phyloP scores from a whole-genome alignment of 2,797 vertebrate genomes.

The Malacoraja senta region DNA sequence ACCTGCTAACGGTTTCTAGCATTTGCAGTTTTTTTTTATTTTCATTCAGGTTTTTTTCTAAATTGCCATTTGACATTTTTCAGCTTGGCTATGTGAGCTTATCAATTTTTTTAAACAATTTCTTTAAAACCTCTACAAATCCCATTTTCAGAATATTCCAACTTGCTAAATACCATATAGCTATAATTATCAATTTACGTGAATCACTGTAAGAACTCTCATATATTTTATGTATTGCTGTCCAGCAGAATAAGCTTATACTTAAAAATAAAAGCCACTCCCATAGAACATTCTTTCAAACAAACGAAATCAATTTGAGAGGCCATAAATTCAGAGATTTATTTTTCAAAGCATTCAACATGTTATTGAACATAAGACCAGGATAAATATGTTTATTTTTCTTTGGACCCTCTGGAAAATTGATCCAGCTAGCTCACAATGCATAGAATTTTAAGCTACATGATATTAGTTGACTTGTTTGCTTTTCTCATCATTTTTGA shows the following conservation, averaged over 20 bases:
- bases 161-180: neutral
- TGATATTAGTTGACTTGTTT: neutral
- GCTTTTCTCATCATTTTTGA: neutral
- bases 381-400: neutral
- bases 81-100: neutral
- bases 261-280: neutral
- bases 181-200: neutral
- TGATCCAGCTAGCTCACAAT: neutral
- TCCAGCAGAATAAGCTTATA: too few relatives aligned
- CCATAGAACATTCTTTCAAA: neutral
- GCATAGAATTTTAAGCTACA: neutral
- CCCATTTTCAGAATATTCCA: neutral
- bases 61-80: neutral
- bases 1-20: too few relatives aligned
- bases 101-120: neutral
- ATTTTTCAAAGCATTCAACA: neutral
- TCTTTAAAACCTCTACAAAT: neutral
- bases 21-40: too few relatives aligned
- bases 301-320: conserved; percentile 3
- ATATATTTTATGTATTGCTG: too few relatives aligned
- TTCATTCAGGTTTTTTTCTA: too few relatives aligned
- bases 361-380: neutral
- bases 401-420: neutral
- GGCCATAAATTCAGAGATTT: neutral
- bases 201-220: neutral